Base-by-base conservation (phyloP, 92 coral and sea anemone genomes). In the Pocillopora meandrina region DNA sequence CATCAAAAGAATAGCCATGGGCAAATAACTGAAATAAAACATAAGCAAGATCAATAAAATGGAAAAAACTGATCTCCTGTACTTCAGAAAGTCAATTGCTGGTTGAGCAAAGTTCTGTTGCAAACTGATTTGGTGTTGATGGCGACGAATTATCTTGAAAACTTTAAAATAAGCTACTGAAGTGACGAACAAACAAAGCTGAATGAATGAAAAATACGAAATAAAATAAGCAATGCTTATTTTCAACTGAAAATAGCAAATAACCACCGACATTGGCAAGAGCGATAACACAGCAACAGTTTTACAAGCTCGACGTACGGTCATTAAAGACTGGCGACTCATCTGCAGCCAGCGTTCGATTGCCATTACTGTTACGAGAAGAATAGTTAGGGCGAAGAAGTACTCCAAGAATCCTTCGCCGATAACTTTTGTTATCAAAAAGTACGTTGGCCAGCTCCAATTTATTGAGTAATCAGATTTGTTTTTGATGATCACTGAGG, bases 301-400 rank as follows among this genome's bases (percentile, higher is more conserved):
- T 12, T 12, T 9, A 62, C 56, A 65, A 34, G 56, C 33, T 13
- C 82, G 82, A 21, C 72, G 59, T n/a, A 63, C 23, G 8, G 82
- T 62, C 15, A 78, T 1, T 5, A 78, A 18, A 2, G 60, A 62
- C 11, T 72, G 33, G 0, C 72, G 82, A 12, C 59, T 60, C 82
- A 78, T 78, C 61, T 78, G 61, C n/a, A 62, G 23, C 82, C 82
- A 63, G 42, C 82, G 57, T 64, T 78, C 82, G 42, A 78, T 65
- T 5, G 82, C 36, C 60, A 78, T 62, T 9, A 64, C 14, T 16
- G 82, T 65, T 1, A 78, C 36, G 19, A 42, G 13, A 5, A 78
- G 14, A 13, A 65, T 2, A 5, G 71, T 62, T 1, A 65, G 18
- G 8, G 9, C 0, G 5, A 63, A 49, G 18, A 65, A 52, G 72